These are phyloP conservation scores for Dendrocincla fuliginosa DNA, from an alignment of 2,797 vertebrate genomes.

Conservation along the genomic window DNA sequence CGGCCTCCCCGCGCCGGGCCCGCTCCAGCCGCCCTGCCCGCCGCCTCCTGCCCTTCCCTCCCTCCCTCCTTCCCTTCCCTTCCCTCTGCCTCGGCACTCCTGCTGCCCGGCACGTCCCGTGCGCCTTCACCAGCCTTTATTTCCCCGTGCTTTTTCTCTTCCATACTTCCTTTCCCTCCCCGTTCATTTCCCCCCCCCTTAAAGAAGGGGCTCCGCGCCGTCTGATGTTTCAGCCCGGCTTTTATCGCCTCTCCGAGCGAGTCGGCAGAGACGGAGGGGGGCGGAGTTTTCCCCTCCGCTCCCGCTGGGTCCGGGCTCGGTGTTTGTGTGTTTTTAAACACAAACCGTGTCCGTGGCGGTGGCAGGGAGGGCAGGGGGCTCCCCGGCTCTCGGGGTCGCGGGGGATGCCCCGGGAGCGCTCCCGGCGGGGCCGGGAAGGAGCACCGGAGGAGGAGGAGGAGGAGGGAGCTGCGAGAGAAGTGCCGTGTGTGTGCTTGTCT, in stretches of 20 bases:
- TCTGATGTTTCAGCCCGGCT: background rate
- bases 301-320: background rate
- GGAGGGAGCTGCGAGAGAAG: background rate
- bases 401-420: background rate
- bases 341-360: background rate
- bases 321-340: background rate
- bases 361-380: background rate
- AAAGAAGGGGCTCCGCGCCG: background rate
- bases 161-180: no score
- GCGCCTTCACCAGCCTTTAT: background rate
- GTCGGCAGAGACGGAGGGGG: background rate
- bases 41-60: no score
- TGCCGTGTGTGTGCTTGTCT: background rate
- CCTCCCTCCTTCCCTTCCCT: no score
- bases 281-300: background rate
- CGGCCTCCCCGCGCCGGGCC: background rate
- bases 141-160: background rate
- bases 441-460: no score
- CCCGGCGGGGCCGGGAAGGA: background rate
- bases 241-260: background rate
- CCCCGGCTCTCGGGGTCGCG: no score
- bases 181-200: no score
- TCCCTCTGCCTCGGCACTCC: no score
- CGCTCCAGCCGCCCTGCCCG: no score
- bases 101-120: background rate